Evolutionary conservation across 2,888 invertebrate species (phyloP), one percentile per base, ranked within the genome.

Genomic region (Cetonia aurata): DNA sequence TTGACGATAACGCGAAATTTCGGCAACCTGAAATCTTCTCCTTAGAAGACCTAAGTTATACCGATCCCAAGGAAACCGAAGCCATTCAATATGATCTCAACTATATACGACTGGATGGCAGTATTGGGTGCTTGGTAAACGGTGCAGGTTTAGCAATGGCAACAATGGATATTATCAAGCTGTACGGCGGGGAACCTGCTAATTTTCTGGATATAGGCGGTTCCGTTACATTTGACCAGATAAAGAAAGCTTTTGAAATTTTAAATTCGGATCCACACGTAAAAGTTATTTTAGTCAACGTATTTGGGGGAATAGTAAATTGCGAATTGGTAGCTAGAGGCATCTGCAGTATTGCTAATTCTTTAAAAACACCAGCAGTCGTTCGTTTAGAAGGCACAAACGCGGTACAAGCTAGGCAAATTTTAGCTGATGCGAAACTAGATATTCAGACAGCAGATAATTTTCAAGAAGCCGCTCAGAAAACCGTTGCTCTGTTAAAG

Each of bases 121-220:
- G 95, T 82, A 98, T 98, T 81, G 98, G 96, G 73, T 85, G 85
- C 71, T 85, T 89, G 91, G 98, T 98, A 0, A 98, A 98, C 86
- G 98, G 98, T 17, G 98, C 98, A 75, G 98, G 98, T 0, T 86
- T 98, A 55, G 98, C 98, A 6, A 98, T 98, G 98, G 98, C 98
- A 3, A 98, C 98, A 9, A 96, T 98, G 97, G 98, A 99, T 82
- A 95, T 98, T 53, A 96, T 98, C 72, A 95, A 94, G 80, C 85
- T 97, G 56, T 92, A 96, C 84, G 97, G 97, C 13, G 98, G 98
- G 10, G 90, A 88, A 75, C 97, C 98, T 4, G 98, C 98, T 0
- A 98, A 98, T 84, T 98, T 98, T 85, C 87, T 98, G 57, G 98
- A 98, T 82, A 93, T 96, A 56, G 98, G 98, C 13, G 98, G 98